phyloP scores from a whole-genome alignment of 2,888 invertebrate species.

The Drepanosiphum platanoidis region DNA sequence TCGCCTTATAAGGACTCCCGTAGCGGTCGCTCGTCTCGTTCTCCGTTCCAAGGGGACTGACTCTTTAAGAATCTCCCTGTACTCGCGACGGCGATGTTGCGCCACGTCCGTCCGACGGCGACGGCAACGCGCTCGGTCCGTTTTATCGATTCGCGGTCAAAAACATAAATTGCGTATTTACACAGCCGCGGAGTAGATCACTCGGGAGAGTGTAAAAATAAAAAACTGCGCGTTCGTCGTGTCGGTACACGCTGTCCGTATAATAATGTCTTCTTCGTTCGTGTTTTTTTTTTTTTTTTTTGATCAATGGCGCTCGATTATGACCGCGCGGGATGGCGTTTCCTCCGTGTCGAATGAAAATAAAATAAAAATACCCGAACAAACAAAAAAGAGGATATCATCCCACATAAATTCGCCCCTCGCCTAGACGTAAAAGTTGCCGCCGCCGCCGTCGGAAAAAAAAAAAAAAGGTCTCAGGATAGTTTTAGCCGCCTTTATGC shows the following conservation, averaged over 20 bases:
- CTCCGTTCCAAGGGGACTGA: conserved; percentile 6
- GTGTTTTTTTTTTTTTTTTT: neutral
- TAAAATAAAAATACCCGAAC: neutral
- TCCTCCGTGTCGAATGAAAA: neutral
- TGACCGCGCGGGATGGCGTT: neutral
- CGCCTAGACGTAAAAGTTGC: conserved; percentile 1
- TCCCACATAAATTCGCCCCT: conserved; percentile 27
- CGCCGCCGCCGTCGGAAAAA: neutral
- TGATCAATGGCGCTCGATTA: conserved; percentile 6
- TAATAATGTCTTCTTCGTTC: neutral
- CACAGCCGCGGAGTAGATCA: neutral
- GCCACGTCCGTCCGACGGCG: neutral
- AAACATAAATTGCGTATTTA: neutral
- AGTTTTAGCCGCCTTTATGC: conserved; percentile 18
- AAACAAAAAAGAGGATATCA: conserved; percentile 21
- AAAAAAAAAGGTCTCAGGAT: conserved; percentile 8
- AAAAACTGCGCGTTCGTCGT: neutral
- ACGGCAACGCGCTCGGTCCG: neutral
- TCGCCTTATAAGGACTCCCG: conserved; percentile 41
- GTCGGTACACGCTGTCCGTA: neutral
- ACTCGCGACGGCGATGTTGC: neutral
- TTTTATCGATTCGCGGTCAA: neutral
- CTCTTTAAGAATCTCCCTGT: conserved; percentile 34
- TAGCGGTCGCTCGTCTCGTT: conserved; percentile 14
- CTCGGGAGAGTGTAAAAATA: neutral